phyloP scores from a whole-genome alignment of 2,888 invertebrate species.

The Chironomus tentans region DNA sequence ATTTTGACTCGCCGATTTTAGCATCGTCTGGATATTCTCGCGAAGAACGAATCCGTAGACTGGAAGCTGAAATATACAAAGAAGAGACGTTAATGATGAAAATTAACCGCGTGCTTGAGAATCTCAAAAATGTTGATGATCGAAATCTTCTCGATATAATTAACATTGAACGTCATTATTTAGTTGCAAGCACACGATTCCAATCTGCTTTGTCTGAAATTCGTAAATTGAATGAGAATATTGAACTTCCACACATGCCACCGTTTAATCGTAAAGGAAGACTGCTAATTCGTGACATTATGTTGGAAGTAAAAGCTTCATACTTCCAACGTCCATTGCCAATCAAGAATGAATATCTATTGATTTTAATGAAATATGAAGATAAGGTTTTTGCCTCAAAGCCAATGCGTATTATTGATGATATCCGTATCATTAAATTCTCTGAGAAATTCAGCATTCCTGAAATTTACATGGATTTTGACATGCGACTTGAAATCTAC shows the following conservation, averaged over 20 bases:
- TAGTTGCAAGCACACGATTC: constrained; percentile 13
- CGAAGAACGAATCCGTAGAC: background rate
- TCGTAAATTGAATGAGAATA: background rate
- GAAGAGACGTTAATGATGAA: background rate
- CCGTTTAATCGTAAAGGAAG: background rate
- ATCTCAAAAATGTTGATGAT: background rate
- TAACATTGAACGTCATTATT: constrained; percentile 20
- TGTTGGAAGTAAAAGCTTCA: constrained; percentile 11
- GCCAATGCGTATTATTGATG: background rate
- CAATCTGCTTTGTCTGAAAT: background rate
- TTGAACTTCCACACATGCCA: background rate
- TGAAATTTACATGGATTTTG: constrained; percentile 16
- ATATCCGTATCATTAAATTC: background rate
- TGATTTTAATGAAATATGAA: background rate
- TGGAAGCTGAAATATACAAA: background rate
- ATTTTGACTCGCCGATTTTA: background rate
- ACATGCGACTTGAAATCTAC: constrained; percentile 12
- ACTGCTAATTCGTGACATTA: background rate
- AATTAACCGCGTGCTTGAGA: background rate
- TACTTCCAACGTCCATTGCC: background rate
- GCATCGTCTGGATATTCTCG: background rate
- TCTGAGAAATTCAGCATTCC: background rate
- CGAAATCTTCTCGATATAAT: background rate
- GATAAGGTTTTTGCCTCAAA: constrained; percentile 13
- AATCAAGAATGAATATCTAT: background rate